A percentile compares a stretch with the other conserved stretches of the same genome.
Evolutionary conservation across 2,888 invertebrate species (phyloP).

Genomic region (Eilema depressum): DNA sequence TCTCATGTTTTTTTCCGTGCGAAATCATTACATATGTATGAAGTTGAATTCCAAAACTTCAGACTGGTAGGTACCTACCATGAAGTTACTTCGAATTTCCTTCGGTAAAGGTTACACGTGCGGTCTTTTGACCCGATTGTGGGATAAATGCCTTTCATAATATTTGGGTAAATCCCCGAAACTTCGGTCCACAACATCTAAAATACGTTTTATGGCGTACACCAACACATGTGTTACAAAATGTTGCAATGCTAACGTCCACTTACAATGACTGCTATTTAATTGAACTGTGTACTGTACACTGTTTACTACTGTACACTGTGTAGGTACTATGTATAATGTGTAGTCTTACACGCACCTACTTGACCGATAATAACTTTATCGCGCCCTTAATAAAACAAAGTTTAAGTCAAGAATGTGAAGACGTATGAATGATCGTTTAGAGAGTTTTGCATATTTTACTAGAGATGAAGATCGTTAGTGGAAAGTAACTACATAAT

Average conservation of each 20-base stretch:
- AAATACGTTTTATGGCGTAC: too few relatives aligned
- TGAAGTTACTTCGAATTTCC: neutral
- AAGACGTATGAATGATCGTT: neutral
- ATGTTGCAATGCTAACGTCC: neutral
- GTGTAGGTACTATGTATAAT: too few relatives aligned
- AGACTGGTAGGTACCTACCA: too few relatives aligned
- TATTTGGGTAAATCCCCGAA: neutral
- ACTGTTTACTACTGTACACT: neutral
- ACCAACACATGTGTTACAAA: neutral
- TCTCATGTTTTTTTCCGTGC: neutral
- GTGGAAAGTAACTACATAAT: too few relatives aligned
- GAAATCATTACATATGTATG: too few relatives aligned
- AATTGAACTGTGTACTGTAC: too few relatives aligned
- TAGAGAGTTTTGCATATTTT: neutral
- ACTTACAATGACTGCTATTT: too few relatives aligned
- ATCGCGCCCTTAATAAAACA: neutral
- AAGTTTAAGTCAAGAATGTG: neutral
- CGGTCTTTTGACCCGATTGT: neutral
- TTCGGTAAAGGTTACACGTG: neutral
- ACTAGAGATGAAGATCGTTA: neutral
- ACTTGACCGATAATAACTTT: neutral
- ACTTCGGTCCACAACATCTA: neutral
- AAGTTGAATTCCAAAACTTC: too few relatives aligned
- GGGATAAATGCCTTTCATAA: neutral
- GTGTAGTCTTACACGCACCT: neutral